phyloP scores from a whole-genome alignment of 2,113 vertebrate genomes.

The Sylvia atricapilla region DNA sequence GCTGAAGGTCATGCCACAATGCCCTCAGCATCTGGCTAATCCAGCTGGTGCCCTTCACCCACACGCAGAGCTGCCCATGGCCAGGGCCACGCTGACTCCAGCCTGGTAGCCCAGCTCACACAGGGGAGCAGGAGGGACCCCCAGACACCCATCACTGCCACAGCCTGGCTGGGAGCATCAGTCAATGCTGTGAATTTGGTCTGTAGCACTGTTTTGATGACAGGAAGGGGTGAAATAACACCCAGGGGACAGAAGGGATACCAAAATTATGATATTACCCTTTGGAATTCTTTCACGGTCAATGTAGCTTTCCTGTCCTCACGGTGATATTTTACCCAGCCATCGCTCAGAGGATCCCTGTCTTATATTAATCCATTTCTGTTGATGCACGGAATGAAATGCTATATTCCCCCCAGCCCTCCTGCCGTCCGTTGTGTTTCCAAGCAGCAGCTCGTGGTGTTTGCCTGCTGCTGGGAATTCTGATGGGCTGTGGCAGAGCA shows the following conservation, averaged over 20 bases:
- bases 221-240: constrained; percentile 22
- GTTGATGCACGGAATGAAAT: constrained; percentile 29
- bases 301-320: constrained; percentile 34
- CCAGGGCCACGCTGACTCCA: accelerated
- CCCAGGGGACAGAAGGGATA: constrained; percentile 16
- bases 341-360: constrained; percentile 32
- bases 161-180: not conserved
- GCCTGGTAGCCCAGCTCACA: not conserved
- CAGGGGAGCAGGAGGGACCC: not conserved
- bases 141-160: accelerated
- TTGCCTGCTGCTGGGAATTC: constrained; percentile 22
- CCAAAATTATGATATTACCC: constrained; percentile 39
- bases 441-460: not conserved
- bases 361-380: constrained; percentile 52
- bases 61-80: accelerated
- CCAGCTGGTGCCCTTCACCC: not conserved
- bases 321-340: constrained; percentile 31
- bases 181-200: not conserved
- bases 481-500: not conserved
- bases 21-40: not conserved
- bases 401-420: constrained; percentile 28
- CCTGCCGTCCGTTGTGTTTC: constrained; percentile 39
- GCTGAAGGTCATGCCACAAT: not conserved
- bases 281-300: constrained; percentile 48
- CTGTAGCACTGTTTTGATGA: constrained; percentile 1